These are phyloP conservation scores for Exaiptasia diaphana DNA, from an alignment of 64 coral and sea anemone genomes.

Conservation along the genomic window DNA sequence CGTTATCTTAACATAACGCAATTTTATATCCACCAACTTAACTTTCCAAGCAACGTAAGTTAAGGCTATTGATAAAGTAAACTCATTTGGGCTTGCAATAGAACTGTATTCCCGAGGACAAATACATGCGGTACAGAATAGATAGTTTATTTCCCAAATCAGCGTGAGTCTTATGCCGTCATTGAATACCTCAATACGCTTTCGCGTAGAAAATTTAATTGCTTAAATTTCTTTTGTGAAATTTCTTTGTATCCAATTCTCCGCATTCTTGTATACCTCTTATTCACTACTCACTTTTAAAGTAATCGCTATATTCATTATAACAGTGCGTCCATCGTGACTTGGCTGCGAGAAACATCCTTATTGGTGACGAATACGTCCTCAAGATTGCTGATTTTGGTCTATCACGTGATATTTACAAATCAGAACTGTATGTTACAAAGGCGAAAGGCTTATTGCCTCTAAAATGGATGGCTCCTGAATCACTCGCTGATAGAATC, in stretches of 20 bases:
- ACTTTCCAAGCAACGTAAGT: no score
- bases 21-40: no score
- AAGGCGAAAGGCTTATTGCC: conserved; percentile 46
- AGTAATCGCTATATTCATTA: neutral
- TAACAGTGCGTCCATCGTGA: conserved; percentile 69
- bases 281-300: neutral
- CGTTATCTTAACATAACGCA: no score
- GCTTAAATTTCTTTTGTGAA: no score
- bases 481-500: conserved; percentile 52
- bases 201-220: no score
- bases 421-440: conserved; percentile 42
- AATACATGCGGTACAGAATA: no score
- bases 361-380: conserved; percentile 65
- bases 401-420: conserved; percentile 57
- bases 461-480: conserved; percentile 79
- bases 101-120: no score
- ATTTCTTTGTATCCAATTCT: neutral
- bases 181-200: no score
- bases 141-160: no score
- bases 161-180: no score
- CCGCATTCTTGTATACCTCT: neutral
- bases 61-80: no score
- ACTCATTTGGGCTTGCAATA: no score
- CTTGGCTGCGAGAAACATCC: conserved; percentile 64
- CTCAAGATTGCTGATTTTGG: conserved; percentile 81